Base-by-base conservation (phyloP, 2,888 invertebrate genomes). In the Panzeria rudis region DNA sequence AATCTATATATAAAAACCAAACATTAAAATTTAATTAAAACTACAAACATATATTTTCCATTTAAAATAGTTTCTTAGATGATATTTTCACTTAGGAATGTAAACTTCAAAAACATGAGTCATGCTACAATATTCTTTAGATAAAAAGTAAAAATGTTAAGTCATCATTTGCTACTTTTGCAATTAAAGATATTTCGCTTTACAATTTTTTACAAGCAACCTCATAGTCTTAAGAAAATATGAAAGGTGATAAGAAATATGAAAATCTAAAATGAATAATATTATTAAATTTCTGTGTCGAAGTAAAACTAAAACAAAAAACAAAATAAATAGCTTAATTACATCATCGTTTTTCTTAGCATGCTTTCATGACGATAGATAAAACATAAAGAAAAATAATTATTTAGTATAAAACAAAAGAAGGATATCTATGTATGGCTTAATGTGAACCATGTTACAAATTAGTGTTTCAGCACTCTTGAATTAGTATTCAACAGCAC, bases 401-500 rank as follows among this genome's bases (percentile, higher is more conserved):
- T 35, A 66, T 79, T 72, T 52, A 35, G 38, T 35, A 1, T 4
- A 73, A 73, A 38, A 73, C 80, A 81, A 73, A 73, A 73, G 50
- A 73, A 73, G 68, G 50, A 17, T 17, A 52, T 44, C 13, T 54
- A 15, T 29, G 29, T 29, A 29, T 5, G 29, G 5, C 3, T 13
- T 23, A 68, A 75, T 69, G 35, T 66, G 25, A 54, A 54, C 2
- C 41, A n/a, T 38, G 52, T 47, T 69, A 23, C 50, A 66, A 75
- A 75, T 69, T 62, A 61, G 29, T 75, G 17, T 32, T 17, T 20
- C 50, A 20, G 25, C 29, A 44, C 59, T 68, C 54, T 71, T 50
- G 75, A 76, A 82, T 76, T 82, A 62, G 54, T 62, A 76, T 69
- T 69, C 75, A 41, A 35, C 29, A 69, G 47, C 35, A 64, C 54